These are phyloP conservation scores for Drosophila kikkawai DNA, from an alignment of 1,140 invertebrate species.

Conservation along the genomic window DNA sequence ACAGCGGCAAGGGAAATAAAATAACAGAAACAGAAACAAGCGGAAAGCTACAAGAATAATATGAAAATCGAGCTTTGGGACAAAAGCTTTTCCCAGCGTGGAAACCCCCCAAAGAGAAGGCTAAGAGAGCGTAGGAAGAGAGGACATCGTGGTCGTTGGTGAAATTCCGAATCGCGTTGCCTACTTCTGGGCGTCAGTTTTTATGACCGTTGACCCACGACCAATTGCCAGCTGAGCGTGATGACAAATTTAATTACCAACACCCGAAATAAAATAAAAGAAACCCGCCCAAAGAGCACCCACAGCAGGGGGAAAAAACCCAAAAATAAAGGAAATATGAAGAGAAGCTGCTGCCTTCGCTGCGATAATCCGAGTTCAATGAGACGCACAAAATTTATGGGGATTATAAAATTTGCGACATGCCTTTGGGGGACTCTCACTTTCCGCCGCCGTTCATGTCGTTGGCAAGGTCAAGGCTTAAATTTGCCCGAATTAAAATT, in stretches of 20 bases:
- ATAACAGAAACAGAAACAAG: conserved; percentile 31
- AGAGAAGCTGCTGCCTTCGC: conserved; percentile 29
- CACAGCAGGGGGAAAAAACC: neutral
- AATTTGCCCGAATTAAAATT: conserved; percentile 31
- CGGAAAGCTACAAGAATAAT: conserved; percentile 14
- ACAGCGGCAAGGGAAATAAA: conserved; percentile 45
- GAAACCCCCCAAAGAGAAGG: conserved; percentile 1
- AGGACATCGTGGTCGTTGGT: conserved; percentile 19
- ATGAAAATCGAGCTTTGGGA: conserved; percentile 56
- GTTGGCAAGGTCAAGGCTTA: conserved; percentile 56
- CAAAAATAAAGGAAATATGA: conserved; percentile 24
- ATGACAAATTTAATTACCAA: conserved; percentile 78
- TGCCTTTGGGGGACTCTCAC: conserved; percentile 34
- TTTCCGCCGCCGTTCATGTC: neutral
- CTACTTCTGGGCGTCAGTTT: conserved; percentile 60
- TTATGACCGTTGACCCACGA: conserved; percentile 37
- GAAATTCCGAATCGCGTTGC: conserved; percentile 37
- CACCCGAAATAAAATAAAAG: conserved; percentile 52
- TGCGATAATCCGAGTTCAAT: conserved; percentile 74
- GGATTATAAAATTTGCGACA: conserved; percentile 67
- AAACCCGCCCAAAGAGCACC: conserved; percentile 14
- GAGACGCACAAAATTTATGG: conserved; percentile 60
- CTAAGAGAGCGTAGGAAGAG: conserved; percentile 20
- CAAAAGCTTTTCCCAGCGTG: conserved; percentile 38
- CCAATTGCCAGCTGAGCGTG: conserved; percentile 55